Percentiles rank a stretch among this genome's conserved stretches.
Evolutionary conservation across 2,888 invertebrate species (phyloP).

Genomic region (Nephrocerus scutellatus): DNA sequence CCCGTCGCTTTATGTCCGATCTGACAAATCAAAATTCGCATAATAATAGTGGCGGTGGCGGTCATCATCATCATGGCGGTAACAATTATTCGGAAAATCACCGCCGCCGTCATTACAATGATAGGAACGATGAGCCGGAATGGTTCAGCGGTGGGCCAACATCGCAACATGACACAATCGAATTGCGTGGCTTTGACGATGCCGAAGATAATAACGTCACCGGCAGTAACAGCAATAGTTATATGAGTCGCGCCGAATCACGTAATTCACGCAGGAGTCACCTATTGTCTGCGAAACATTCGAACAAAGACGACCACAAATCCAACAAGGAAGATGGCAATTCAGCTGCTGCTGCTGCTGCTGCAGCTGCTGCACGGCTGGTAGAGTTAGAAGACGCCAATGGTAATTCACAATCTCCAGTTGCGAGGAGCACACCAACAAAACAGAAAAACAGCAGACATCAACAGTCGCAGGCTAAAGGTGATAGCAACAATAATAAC

Average conservation of each 20-base stretch:
- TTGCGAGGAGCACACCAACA: not conserved
- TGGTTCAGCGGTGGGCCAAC: constrained; percentile 88
- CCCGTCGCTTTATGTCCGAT: constrained; percentile 25
- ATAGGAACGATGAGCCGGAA: constrained; percentile 73
- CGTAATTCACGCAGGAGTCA: constrained; percentile 4
- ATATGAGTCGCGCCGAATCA: no score
- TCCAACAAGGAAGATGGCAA: no score
- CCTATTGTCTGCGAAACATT: constrained; percentile 6
- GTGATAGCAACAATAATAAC: constrained; percentile 16
- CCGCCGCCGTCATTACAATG: constrained; percentile 40
- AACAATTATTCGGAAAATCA: constrained; percentile 40
- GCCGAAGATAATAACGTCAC: constrained; percentile 37
- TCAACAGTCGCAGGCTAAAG: not conserved
- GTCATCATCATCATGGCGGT: constrained; percentile 38
- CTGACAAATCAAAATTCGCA: constrained; percentile 19
- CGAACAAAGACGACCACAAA: no score
- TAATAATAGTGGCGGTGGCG: constrained; percentile 19
- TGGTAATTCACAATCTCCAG: not conserved
- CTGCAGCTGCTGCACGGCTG: no score
- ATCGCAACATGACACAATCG: constrained; percentile 86
- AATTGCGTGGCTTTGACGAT: constrained; percentile 87
- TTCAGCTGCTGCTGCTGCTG: no score
- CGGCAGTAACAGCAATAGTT: constrained; percentile 10
- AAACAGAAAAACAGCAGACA: not conserved
- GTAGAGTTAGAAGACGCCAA: no score